Evolutionary conservation across 2,113 vertebrate species (phyloP).

Genomic region (Xiphophorus maculatus): DNA sequence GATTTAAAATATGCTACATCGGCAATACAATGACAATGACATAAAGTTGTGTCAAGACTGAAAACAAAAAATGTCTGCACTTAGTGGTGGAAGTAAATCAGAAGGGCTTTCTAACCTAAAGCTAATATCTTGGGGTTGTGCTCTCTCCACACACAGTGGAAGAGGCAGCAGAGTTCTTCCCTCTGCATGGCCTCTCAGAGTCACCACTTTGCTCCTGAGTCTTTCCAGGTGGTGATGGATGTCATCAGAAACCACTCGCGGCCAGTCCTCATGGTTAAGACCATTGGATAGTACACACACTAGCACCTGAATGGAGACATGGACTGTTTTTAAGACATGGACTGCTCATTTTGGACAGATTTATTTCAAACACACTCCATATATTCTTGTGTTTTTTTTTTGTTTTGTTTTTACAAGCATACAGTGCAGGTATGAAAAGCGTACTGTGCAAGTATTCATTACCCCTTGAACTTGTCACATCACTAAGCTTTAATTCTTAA

Average conservation of each 20-base stretch:
- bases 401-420: background rate
- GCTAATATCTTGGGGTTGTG: constrained; percentile 35
- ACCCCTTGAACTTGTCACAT: background rate
- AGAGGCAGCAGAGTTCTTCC: constrained; percentile 71
- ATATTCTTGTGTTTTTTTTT: background rate
- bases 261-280: constrained; percentile 76
- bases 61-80: background rate
- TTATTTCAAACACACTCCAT: background rate
- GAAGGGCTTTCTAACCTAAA: constrained; percentile 47
- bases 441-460: background rate
- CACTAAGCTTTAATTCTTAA: background rate
- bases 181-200: constrained; percentile 70
- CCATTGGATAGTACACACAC: constrained; percentile 73
- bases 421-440: background rate
- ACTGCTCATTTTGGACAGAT: background rate
- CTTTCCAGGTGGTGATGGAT: constrained; percentile 71
- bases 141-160: constrained; percentile 54
- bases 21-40: background rate
- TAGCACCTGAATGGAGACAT: constrained; percentile 57
- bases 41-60: background rate
- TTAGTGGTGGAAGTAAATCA: background rate
- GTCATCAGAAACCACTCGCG: constrained; percentile 71
- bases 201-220: constrained; percentile 68
- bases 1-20: no score
- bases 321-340: background rate